Base-by-base conservation (phyloP, 2,797 vertebrate species). In the Enoplosus armatus region DNA sequence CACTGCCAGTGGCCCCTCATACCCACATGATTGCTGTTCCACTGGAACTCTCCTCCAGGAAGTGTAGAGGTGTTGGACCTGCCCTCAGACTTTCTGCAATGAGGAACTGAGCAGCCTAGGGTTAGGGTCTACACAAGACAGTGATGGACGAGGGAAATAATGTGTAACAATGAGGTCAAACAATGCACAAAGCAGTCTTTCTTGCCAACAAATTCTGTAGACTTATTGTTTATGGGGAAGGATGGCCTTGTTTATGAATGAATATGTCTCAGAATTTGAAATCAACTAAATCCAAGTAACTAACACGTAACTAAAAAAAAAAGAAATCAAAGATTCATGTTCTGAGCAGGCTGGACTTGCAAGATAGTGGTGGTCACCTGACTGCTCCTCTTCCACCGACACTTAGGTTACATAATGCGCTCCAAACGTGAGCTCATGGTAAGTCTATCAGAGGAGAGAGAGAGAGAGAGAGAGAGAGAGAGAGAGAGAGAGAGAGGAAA, bases 311-410 rank as follows among this genome's bases (percentile, higher is more conserved):
- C 2, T 3, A 7, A 33, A 20, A 51, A 20, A 15, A 48, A 16
- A 51, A 14, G 3, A 47, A 5, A 26, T 22, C 14, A 31, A 51
- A 41, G 26, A 70, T 60, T 5, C 26, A 62, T 62, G 37, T 29
- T 78, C 37, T 27, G 26, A 48, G 55, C 35, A 41, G 59, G 60
- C 33, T 64, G 48, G 41, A 12, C 56, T 45, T 64, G 79, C 69
- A 66, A 26, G 58, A 84, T 54, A 56, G 63, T 24, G 61, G 22
- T 67, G 50, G 72, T 87, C 91, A 92, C 88, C 87, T 89, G 88
- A 91, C 82, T 80, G 85, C 78, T 71, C 63, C 78, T 75, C 82
- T 87, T 83, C 56, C 65, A 89, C 69, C 61, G 65, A 71, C 69
- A 77, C 39, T 71, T 35, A 15, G 20, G 82, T 89, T 89, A 89